These are phyloP conservation scores for Acyrthosiphon pisum DNA, from an alignment of 1,140 invertebrate species.

Conservation along the genomic window DNA sequence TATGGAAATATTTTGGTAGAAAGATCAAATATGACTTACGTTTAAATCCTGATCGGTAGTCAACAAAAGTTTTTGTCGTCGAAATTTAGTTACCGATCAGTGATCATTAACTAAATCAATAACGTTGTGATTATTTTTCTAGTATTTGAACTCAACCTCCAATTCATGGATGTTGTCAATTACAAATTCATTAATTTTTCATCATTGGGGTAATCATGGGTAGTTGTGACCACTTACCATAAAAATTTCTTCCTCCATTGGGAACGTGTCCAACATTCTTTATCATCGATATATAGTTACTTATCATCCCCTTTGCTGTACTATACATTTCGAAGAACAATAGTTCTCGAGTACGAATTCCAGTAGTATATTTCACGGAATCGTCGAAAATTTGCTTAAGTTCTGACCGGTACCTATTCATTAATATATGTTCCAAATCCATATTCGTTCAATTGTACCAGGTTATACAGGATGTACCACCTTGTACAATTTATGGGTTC, in stretches of 20 bases:
- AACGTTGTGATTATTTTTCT: slow-evolving; percentile 79
- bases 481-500: no score
- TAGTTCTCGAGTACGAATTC: slow-evolving; percentile 94
- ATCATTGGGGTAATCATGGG: slow-evolving; percentile 88
- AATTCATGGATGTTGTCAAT: slow-evolving; percentile 72
- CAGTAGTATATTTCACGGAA: slow-evolving; percentile 95
- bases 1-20: slow-evolving; percentile 85
- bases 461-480: slow-evolving; percentile 69
- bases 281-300: slow-evolving; percentile 80
- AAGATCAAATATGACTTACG: slow-evolving; percentile 83
- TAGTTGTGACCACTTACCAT: slow-evolving; percentile 75
- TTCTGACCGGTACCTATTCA: slow-evolving; percentile 72
- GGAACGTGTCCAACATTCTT: slow-evolving; percentile 84
- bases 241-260: slow-evolving; percentile 90
- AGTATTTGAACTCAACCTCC: slow-evolving; percentile 84
- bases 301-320: slow-evolving; percentile 83
- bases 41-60: slow-evolving; percentile 64
- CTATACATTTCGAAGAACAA: slow-evolving; percentile 81
- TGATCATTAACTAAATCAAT: no score
- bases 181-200: slow-evolving; percentile 79
- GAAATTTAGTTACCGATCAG: no score
- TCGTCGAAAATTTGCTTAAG: slow-evolving; percentile 61
- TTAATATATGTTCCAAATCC: slow-evolving; percentile 89
- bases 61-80: no score
- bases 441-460: slow-evolving; percentile 78